Base-by-base conservation (phyloP, 2,113 vertebrate genomes). In the Eubucco bourcierii region DNA sequence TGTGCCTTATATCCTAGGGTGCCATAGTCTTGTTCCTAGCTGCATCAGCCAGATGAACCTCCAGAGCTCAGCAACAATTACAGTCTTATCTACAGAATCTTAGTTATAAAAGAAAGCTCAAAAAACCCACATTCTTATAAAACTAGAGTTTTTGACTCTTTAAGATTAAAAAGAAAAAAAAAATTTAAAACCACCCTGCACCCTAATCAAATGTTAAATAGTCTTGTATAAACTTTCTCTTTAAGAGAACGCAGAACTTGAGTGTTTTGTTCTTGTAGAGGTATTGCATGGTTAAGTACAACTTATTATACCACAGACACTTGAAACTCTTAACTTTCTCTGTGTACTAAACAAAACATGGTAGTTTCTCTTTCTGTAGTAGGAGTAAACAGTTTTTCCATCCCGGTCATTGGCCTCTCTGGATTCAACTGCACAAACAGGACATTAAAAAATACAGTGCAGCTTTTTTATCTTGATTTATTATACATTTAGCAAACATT, bases 391-490 rank as follows among this genome's bases (percentile, higher is more conserved):
- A 73, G 15, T 84, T 71, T 82, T 82, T 87, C 28, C 27, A 47
- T 94, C 29, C 23, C 74, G 23, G 6, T 46, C 46, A 50, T 68
- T 67, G 74, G 34, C 6, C 67, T 87, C 46, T 23, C 23, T 33
- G 28, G 41, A 81, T 75, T 84, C 44, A 93, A 17, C n/a, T 53
- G 59, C 59, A 72, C 9, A 56, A 80, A 87, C 79, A 84, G 67
- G 25, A 18, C 52, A 88, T 37, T 85, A 70, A 91, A 93, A 79
- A 85, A 20, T 72, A 89, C 77, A 60, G 68, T 72, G 58, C 37
- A 66, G 37, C n/a, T 73, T 96, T 96, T 93, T 84, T 63, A 56
- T 94, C 88, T 95, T 81, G 1, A 39, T 89, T 89, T 86, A 82
- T 83, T 80, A 79, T 10, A 60, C 76, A 86, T 81, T 95, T 94